Evolutionary conservation across 1,140 invertebrate species (phyloP), one percentile per base, ranked within the genome.

Genomic region (Steinernema khuongi): DNA sequence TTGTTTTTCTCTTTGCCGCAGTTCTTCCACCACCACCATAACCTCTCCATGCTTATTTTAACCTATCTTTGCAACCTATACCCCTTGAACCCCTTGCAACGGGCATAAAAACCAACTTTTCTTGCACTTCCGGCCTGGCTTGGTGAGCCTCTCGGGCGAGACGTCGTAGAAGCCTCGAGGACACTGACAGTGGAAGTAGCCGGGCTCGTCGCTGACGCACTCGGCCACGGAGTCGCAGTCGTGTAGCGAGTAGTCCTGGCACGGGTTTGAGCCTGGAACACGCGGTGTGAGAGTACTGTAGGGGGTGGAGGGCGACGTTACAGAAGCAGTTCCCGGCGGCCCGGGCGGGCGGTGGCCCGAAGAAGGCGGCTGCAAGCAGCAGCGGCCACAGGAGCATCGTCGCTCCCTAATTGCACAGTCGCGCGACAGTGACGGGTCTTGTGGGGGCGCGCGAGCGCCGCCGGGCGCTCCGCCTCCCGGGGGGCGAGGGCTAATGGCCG

Each of bases 131-230:
- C 82, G 68, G 11, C 82, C 82, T 33, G 82, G 82, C 50, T 76
- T 32, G 68, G 31, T 68, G 43, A 33, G 72, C 74, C 70, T 68
- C 71, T 85, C 79, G 19, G 69, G 66, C 14, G 80, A 75, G 17
- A 72, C 19, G 70, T 84, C 83, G 7, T 77, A 73, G 67, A 78
- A 85, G 32, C 84, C 84, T 33, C 68, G 68, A n/a, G 83, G 83
- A 77, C 83, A 84, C 72, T 76, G 70, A 71, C 82, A 84, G 68
- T 85, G 79, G 69, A 85, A 84, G 36, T 80, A 85, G 17, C 83
- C 83, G 18, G 84, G 84, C 71, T 81, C 79, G 68, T 85, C 83
- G 36, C 83, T 85, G 68, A 74, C 66, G 50, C 83, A 84, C 75
- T 84, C 84, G 22, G 83, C 84, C 31, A 80, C 74, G 17, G 79